These are phyloP conservation scores for Trachelus iudaicus DNA, from an alignment of 2,888 invertebrate species.

Conservation along the genomic window DNA sequence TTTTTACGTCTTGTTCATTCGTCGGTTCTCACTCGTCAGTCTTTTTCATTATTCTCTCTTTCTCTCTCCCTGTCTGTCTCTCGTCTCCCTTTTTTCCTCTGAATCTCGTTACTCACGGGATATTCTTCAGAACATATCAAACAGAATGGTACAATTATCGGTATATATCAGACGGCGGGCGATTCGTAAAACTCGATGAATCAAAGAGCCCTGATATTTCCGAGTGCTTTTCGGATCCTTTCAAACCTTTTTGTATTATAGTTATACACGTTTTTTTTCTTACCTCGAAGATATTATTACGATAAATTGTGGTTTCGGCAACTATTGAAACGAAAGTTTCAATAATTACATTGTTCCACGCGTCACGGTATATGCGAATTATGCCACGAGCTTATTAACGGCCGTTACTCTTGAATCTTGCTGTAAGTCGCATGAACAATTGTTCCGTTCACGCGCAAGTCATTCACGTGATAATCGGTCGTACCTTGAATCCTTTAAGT, in stretches of 20 bases:
- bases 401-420: slow-evolving; percentile 21
- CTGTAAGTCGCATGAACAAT: too few relatives aligned
- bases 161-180: slow-evolving; percentile 9
- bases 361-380: slow-evolving; percentile 17
- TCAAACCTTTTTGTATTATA: neutral
- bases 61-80: too few relatives aligned
- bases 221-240: neutral
- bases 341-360: slow-evolving; percentile 2
- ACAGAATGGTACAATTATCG: slow-evolving; percentile 17
- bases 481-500: neutral
- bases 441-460: too few relatives aligned
- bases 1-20: neutral
- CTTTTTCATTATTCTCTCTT: too few relatives aligned
- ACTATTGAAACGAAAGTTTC: slow-evolving; percentile 7
- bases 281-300: neutral
- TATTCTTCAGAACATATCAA: slow-evolving; percentile 17
- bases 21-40: too few relatives aligned
- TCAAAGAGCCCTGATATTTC: slow-evolving; percentile 3
- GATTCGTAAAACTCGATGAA: neutral
- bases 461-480: neutral
- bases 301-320: slow-evolving; percentile 7
- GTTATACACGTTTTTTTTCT: neutral
- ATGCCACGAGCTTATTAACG: slow-evolving; percentile 21
- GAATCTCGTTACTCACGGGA: slow-evolving; percentile 15
- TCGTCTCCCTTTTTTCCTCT: too few relatives aligned